Evolutionary conservation across 2,888 invertebrate genomes (phyloP).

Genomic region (Hoplodrina blanda): DNA sequence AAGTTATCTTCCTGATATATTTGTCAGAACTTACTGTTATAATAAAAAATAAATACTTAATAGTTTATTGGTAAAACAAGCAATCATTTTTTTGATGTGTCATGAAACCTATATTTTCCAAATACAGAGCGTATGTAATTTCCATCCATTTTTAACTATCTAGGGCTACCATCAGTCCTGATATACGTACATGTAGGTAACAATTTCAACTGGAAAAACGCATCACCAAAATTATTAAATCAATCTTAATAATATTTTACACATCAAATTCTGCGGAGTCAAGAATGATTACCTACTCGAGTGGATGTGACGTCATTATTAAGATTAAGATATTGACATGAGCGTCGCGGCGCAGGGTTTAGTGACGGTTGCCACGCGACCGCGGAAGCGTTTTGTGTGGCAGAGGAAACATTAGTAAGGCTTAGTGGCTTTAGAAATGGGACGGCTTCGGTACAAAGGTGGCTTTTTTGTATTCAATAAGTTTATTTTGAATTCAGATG

Average conservation of each 20-base stretch:
- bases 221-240: conserved; percentile 6
- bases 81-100: too few relatives aligned
- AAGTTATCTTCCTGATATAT: too few relatives aligned
- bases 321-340: conserved; percentile 43
- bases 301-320: conserved; percentile 45
- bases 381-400: conserved; percentile 50
- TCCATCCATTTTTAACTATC: too few relatives aligned
- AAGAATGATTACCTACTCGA: conserved; percentile 45
- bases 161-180: too few relatives aligned
- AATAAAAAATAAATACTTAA: too few relatives aligned
- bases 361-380: background rate
- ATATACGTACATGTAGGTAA: too few relatives aligned
- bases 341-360: conserved; percentile 6
- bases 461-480: background rate
- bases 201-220: background rate
- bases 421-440: conserved; percentile 38
- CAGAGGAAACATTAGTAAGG: conserved; percentile 45
- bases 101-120: too few relatives aligned
- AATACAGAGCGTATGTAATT: too few relatives aligned
- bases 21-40: too few relatives aligned
- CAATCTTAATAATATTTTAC: conserved; percentile 32
- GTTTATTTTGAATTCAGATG: background rate
- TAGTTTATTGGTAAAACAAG: too few relatives aligned
- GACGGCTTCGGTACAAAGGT: conserved; percentile 12
- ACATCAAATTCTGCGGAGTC: conserved; percentile 30